Conservation (phyloP, 2,888 invertebrate genomes). For the Phytoseiulus persimilis region DNA sequence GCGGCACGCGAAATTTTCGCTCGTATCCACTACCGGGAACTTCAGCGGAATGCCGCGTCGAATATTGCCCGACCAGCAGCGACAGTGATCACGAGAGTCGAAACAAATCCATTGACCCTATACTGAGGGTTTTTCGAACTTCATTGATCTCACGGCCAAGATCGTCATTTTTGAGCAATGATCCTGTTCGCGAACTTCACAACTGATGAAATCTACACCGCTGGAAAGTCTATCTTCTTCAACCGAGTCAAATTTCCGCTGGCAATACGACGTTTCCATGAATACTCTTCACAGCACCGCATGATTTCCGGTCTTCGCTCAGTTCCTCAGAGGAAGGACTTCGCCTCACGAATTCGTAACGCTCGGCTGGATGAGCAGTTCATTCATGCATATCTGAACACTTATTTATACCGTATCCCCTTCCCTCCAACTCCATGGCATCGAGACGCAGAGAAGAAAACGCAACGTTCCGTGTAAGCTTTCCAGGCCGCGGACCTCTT, state of each 20-base stretch:
- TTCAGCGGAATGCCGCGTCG: too few relatives aligned
- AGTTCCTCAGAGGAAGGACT: background rate
- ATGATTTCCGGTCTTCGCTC: background rate
- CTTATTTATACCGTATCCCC: background rate
- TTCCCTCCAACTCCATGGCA: background rate
- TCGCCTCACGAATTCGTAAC: background rate
- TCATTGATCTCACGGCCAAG: background rate
- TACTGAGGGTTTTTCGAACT: background rate
- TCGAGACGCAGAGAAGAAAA: background rate
- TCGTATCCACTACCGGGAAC: background rate
- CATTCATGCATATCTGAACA: background rate
- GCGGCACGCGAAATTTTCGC: background rate
- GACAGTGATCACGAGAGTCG: too few relatives aligned
- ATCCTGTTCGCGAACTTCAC: too few relatives aligned
- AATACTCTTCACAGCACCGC: background rate
- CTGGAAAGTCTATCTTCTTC: too few relatives aligned
- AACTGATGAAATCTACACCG: too few relatives aligned
- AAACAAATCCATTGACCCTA: background rate
- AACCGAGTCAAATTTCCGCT: background rate
- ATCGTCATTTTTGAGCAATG: too few relatives aligned
- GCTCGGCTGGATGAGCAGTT: slow-evolving; percentile 5
- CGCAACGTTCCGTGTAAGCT: background rate
- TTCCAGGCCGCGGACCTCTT: background rate
- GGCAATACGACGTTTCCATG: background rate
- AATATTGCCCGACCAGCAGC: too few relatives aligned